These are phyloP conservation scores for Microcebus jonahi DNA, from an alignment of 2,113 vertebrate species.

Conservation along the genomic window DNA sequence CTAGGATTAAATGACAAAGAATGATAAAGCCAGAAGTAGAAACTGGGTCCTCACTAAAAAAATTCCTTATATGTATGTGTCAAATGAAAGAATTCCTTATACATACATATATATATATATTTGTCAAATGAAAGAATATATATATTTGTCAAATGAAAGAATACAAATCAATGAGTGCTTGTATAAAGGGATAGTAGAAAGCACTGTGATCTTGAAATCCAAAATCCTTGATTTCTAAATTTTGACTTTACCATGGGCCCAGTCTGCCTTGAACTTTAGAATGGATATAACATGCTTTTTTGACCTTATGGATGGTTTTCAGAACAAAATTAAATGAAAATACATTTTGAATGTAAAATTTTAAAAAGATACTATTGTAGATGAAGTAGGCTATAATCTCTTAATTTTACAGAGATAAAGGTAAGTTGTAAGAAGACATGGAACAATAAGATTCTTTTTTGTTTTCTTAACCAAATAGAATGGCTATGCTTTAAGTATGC, in stretches of 20 bases:
- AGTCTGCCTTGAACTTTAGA: neutral
- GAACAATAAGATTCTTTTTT: neutral
- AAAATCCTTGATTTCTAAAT: neutral
- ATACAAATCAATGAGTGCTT: neutral
- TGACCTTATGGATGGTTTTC: neutral
- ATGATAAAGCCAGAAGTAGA: neutral
- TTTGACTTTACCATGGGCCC: neutral
- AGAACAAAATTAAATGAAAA: slow-evolving; percentile 12
- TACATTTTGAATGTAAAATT: neutral
- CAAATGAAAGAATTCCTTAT: neutral
- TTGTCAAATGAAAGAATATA: neutral
- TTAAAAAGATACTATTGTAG: neutral
- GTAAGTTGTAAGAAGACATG: neutral
- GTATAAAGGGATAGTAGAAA: neutral
- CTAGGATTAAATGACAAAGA: neutral
- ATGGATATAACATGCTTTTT: neutral
- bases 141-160: neutral
- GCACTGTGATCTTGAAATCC: neutral
- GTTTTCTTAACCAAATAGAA: neutral
- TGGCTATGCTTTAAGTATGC: neutral
- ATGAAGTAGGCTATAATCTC: neutral
- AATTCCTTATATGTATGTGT: neutral
- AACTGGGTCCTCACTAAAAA: neutral
- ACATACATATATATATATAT: neutral
- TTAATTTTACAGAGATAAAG: neutral